Conservation (phyloP, 2,888 invertebrate species). For the Eilema sororculum region DNA sequence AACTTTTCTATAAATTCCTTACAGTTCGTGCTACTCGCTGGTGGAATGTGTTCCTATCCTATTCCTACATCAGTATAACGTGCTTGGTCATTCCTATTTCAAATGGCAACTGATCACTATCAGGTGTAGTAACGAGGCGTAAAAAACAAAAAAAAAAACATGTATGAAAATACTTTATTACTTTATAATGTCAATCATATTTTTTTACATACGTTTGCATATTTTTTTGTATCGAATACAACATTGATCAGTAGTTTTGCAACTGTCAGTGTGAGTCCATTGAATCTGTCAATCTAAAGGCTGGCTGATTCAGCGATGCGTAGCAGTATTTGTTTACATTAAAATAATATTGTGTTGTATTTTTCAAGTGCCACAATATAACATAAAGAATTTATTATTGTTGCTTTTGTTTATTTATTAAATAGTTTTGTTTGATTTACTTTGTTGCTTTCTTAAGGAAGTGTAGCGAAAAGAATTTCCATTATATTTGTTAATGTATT, state of each 20-base stretch:
- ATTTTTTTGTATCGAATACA: not conserved
- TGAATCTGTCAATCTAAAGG: not conserved
- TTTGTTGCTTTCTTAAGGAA: not conserved
- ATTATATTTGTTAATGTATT: not conserved
- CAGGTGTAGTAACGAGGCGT: not conserved
- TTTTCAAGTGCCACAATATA: not conserved
- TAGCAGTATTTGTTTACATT: not conserved
- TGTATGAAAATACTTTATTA: not conserved
- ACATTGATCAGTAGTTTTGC: not conserved
- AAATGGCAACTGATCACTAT: not conserved
- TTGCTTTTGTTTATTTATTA: not conserved
- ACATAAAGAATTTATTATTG: not conserved
- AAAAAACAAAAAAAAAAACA: not conserved
- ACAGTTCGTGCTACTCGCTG: not conserved
- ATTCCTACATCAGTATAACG: not conserved
- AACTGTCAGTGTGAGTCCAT: not conserved
- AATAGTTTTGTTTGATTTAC: not conserved
- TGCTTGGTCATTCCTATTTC: not conserved
- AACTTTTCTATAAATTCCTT: not conserved
- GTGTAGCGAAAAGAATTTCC: not conserved
- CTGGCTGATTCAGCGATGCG: not conserved
- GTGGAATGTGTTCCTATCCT: not conserved
- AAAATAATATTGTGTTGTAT: not conserved
- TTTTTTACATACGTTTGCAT: not conserved
- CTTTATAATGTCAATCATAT: conserved; percentile 4